Evolutionary conservation across 2,113 vertebrate genomes (phyloP).

Genomic region (Tachuris rubrigastra): DNA sequence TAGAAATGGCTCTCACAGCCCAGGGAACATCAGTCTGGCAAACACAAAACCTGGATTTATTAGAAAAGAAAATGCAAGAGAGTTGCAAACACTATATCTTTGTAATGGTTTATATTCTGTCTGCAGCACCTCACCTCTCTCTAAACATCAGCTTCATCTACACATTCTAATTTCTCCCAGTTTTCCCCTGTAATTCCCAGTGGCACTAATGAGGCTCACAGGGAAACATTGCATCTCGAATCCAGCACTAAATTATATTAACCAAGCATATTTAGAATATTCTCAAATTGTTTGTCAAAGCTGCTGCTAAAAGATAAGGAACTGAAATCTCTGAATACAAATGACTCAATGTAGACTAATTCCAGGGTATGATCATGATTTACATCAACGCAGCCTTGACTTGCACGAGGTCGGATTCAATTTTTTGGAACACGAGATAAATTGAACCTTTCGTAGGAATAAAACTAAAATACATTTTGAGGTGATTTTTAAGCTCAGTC

Average conservation of each 20-base stretch:
- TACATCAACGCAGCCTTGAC: conserved; percentile 8
- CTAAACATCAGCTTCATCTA: not conserved
- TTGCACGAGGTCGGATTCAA: not conserved
- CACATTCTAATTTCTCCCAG: not conserved
- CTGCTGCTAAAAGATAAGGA: conserved; percentile 45
- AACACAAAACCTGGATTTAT: not conserved
- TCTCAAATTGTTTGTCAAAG: conserved; percentile 48
- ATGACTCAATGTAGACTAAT: conserved; percentile 23
- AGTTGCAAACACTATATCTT: not conserved
- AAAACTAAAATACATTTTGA: conserved; percentile 57
- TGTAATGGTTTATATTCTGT: not conserved
- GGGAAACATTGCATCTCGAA: not conserved
- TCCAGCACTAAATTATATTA: conserved; percentile 21
- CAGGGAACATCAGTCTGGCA: not conserved
- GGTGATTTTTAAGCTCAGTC: conserved; percentile 60
- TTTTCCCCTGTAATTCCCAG: not conserved
- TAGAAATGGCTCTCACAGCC: not conserved
- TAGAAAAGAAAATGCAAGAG: not conserved
- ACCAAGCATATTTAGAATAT: conserved; percentile 35
- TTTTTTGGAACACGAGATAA: conserved; percentile 45
- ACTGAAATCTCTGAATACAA: conserved; percentile 54
- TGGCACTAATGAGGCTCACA: conserved; percentile 13
- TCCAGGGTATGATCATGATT: not conserved
- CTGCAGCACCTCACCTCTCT: not conserved
- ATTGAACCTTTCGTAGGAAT: conserved; percentile 45